Base-by-base conservation (phyloP, 2,888 invertebrate species). In the Petrolisthes manimaculis region DNA sequence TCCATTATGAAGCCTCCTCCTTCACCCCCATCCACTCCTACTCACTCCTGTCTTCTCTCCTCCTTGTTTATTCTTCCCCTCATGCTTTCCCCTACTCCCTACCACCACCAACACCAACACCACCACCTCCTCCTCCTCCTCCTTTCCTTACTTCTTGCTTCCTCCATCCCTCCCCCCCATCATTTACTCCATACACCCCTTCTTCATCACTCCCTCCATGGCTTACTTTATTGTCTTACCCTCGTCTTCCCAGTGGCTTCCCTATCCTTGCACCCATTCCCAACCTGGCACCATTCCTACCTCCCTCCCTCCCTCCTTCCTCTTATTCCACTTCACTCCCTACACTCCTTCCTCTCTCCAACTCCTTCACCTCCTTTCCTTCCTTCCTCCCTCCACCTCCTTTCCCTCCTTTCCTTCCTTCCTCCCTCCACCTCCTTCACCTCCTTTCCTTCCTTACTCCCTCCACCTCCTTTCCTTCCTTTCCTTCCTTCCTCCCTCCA, bases 171-270 rank as follows among this genome's bases (percentile, higher is more conserved):
- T 67, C 12, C 37, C 2, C 37, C 37, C 37, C 37, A 37, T 37
- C 37, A 37, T 37, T 37, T 37, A 37, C 37, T 37, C 37, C 37
- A 37, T 37, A 2, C 37, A 37, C 37, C 37, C 55, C 53, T 53
- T 54, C 80, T 80, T n/a, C 54, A 56, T 67, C 81, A 37, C 21
- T 67, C 81, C 54, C 81, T 81, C 81, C 54, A 24, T 67, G 54
- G 24, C 81, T 81, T 67, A 61, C 61, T 9, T 1, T 12, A 1
- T 61, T 9, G 3, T 9, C 61, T 61, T 9, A 9, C 61, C 18
- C 61, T 61, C 61, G 12, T 61, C 61, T 61, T 9, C 61, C 18
- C 9, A 9, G 12, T 61, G 12, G 9, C 61, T 18, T 61, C 12
- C 61, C 61, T 61, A 12, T 12, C 61, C 61, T 18, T 61, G 12